Base-by-base conservation (phyloP, 2,888 invertebrate species). In the Drosophila tripunctata region DNA sequence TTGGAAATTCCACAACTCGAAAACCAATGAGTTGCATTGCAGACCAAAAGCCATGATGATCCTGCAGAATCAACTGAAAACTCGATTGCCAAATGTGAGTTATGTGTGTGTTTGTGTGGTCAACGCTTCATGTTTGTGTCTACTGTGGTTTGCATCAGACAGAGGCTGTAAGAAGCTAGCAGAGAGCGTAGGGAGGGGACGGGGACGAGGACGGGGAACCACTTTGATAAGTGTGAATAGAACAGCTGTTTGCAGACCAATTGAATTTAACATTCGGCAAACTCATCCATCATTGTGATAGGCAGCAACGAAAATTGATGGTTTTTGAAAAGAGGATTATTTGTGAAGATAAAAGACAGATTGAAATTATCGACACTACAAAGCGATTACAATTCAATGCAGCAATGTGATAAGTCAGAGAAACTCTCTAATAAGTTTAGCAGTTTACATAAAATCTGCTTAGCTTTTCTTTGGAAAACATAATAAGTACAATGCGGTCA, bases 21-120 rank as follows among this genome's bases (percentile, higher is more conserved):
- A 63, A 57, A 12, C 48, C 48, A 57, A 38, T 43, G 50, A 57
- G 68, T 70, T 40, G 64, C 70, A 57, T 33, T 54, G 43, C 6
- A 24, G 45, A 19, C 7, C 27, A 10, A 33, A 5, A 4, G 19
- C 2, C n/a, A n/a, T n/a, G n/a, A 27, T 41, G 22, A 41, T 41
- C 21, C 12, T 15, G 22, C 6, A 14, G 33, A 21, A 33, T 22
- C 19, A 12, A 3, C 40, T 40, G 19, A 12, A 31, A 38, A 38
- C 10, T 33, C 24, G 24, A 24, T 22, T 43, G 12, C 41, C n/a
- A 38, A 43, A 41, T 56, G 31, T 50, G 35, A 15, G 10, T 38
- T 47, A 24, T 36, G 44, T 47, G n/a, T n/a, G 35, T 48, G 48
- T 21, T 8, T 36, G 38, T 51, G 56, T 3, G 67, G 70, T 52